These are phyloP conservation scores for Caenorhabditis plicata DNA, from an alignment of 2,888 invertebrate genomes.

Conservation along the genomic window DNA sequence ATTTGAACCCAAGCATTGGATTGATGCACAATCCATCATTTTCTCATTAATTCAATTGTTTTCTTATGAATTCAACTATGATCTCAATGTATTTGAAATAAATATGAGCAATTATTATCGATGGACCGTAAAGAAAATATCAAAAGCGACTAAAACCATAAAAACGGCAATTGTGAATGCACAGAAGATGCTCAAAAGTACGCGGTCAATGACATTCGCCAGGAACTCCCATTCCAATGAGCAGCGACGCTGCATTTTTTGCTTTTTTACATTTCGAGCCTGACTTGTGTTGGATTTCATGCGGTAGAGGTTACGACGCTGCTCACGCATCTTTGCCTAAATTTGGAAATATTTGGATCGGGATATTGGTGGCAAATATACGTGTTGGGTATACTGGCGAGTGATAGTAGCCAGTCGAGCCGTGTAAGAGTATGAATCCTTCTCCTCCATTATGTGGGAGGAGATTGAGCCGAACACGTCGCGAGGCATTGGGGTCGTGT, in stretches of 20 bases:
- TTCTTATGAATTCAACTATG: not conserved
- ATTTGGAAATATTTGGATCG: slow-evolving; percentile 2
- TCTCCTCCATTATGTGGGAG: slow-evolving; percentile 39
- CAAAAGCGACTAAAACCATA: slow-evolving; percentile 53
- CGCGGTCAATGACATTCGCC: slow-evolving; percentile 60
- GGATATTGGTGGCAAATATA: slow-evolving; percentile 4
- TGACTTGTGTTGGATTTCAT: slow-evolving; percentile 40
- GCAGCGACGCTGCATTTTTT: slow-evolving; percentile 62
- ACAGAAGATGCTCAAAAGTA: slow-evolving; percentile 56
- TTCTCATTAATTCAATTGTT: not conserved
- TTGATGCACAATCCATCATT: too few relatives aligned
- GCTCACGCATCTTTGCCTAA: slow-evolving; percentile 30
- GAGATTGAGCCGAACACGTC: slow-evolving; percentile 54
- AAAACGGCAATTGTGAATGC: slow-evolving; percentile 56
- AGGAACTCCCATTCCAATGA: slow-evolving; percentile 64
- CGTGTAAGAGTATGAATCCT: slow-evolving; percentile 48
- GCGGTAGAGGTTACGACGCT: slow-evolving; percentile 26
- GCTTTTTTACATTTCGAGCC: slow-evolving; percentile 52
- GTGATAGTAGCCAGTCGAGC: slow-evolving; percentile 55
- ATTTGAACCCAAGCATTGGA: slow-evolving; percentile 18
- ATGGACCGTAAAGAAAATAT: slow-evolving; percentile 36
- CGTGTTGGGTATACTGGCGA: slow-evolving; percentile 52
- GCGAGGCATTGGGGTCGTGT: slow-evolving; percentile 38
- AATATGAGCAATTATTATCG: not conserved
- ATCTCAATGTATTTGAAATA: not conserved